A percentile compares a stretch with the other conserved stretches of the same genome.
Evolutionary conservation across 2,888 invertebrate species (phyloP).

Genomic region (Dendrolimus pini): DNA sequence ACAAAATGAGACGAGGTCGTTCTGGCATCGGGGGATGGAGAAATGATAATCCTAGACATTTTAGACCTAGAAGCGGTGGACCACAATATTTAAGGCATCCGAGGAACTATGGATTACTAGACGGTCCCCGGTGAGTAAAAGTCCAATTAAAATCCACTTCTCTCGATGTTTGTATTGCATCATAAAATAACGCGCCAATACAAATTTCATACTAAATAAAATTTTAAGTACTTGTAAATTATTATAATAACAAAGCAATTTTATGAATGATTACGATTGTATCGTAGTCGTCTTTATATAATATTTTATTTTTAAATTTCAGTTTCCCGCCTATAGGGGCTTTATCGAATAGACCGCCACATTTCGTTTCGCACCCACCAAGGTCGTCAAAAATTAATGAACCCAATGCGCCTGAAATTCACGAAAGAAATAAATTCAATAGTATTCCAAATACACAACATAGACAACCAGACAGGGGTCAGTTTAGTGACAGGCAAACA

Average conservation of each 20-base stretch:
- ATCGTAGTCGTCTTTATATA: too few species aligned
- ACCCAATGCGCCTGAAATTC: not conserved
- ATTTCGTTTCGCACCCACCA: not conserved
- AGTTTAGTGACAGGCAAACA: conserved; percentile 21
- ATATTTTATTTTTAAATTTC: conserved; percentile 20
- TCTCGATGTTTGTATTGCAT: conserved; percentile 21
- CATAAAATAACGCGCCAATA: conserved; percentile 39
- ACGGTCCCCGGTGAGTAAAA: conserved; percentile 38
- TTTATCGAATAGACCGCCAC: conserved; percentile 21
- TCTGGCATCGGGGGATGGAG: conserved; percentile 60
- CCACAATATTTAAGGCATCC: conserved; percentile 45
- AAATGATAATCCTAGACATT: conserved; percentile 58
- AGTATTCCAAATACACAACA: conserved; percentile 17
- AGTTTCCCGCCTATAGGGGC: conserved; percentile 46
- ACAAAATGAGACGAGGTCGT: conserved; percentile 70
- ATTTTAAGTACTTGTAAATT: conserved; percentile 6
- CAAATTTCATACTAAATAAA: conserved; percentile 4
- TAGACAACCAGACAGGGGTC: conserved; percentile 30
- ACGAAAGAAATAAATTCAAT: not conserved
- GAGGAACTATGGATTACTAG: conserved; percentile 33
- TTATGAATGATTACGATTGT: too few species aligned
- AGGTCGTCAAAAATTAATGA: not conserved
- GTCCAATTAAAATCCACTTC: not conserved
- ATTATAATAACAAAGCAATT: not conserved
- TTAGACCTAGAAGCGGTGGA: conserved; percentile 51